A percentile compares a stretch with the other conserved stretches of the same genome.
Conservation (phyloP, 1,140 invertebrate genomes). For the Drosophila cardini region DNA sequence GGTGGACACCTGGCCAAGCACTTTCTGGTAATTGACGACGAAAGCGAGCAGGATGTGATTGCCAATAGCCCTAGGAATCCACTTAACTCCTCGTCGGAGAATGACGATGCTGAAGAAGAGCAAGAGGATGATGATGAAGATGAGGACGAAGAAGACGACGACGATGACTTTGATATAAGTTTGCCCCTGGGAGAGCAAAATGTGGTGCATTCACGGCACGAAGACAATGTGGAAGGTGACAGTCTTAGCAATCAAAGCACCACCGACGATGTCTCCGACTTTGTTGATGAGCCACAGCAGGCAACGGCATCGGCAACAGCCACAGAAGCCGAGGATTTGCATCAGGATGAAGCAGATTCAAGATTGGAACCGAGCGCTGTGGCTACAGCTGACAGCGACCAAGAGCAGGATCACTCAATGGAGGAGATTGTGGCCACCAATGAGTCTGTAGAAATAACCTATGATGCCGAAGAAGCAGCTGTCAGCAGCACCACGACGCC, state of each 20-base stretch:
- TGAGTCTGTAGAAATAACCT: constrained; percentile 73
- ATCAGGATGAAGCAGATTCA: constrained; percentile 2
- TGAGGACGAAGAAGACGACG: constrained; percentile 31
- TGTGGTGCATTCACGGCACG: constrained; percentile 64
- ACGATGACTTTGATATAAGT: constrained; percentile 72
- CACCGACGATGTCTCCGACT: constrained; percentile 79
- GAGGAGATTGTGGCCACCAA: constrained; percentile 79
- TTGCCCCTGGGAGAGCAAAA: constrained; percentile 55
- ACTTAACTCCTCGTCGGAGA: constrained; percentile 1
- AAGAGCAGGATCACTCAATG: constrained; percentile 79
- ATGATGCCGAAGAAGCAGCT: constrained; percentile 59
- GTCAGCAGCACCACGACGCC: constrained; percentile 41
- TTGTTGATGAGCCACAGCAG: constrained; percentile 62
- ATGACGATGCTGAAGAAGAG: neutral
- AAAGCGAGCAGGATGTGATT: constrained; percentile 41
- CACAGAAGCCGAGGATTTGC: constrained; percentile 22
- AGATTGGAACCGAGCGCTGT: constrained; percentile 41
- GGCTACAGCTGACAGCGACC: constrained; percentile 48
- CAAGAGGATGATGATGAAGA: constrained; percentile 7
- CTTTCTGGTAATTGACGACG: constrained; percentile 63
- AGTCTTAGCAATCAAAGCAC: constrained; percentile 76
- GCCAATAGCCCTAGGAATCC: constrained; percentile 5
- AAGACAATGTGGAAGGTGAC: constrained; percentile 36
- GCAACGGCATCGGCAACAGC: constrained; percentile 32
- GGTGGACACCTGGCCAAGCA: constrained; percentile 77